Evolutionary conservation across 2,113 vertebrate species (phyloP).

Genomic region (Cheilinus undulatus): DNA sequence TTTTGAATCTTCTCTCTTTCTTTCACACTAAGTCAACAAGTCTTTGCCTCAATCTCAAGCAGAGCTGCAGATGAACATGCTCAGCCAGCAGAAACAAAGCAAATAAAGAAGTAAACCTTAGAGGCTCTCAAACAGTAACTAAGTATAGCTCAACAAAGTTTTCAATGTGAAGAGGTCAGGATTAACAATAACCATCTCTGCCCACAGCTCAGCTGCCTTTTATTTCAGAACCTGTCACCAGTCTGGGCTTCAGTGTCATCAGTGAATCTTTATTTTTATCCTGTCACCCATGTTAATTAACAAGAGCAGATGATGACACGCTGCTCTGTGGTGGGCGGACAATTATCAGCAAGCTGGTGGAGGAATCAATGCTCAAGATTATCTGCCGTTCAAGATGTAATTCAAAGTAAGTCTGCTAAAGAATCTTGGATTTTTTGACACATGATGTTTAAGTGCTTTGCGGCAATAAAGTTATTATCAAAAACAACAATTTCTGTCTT

Average conservation of each 20-base stretch:
- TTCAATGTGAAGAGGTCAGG: neutral
- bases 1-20: neutral
- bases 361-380: slow-evolving; percentile 15
- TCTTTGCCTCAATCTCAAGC: neutral
- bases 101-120: slow-evolving; percentile 10
- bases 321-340: neutral
- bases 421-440: slow-evolving; percentile 29
- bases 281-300: slow-evolving; percentile 21
- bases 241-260: slow-evolving; percentile 5
- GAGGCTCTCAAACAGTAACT: slow-evolving; percentile 5
- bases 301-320: neutral
- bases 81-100: slow-evolving; percentile 3
- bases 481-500: slow-evolving; percentile 17
- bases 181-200: slow-evolving; percentile 1
- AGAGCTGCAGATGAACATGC: slow-evolving; percentile 4
- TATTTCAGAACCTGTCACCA: too few species aligned
- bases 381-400: neutral
- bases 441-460: slow-evolving; percentile 20
- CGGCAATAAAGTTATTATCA: slow-evolving; percentile 14
- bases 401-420: slow-evolving; percentile 40
- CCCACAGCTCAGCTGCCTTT: neutral
- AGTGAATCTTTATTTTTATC: neutral
- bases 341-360: neutral
- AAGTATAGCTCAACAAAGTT: slow-evolving; percentile 11
- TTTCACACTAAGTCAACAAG: neutral